Evolutionary conservation across 2,888 invertebrate genomes (phyloP).

Genomic region (Acrobasis consociella): DNA sequence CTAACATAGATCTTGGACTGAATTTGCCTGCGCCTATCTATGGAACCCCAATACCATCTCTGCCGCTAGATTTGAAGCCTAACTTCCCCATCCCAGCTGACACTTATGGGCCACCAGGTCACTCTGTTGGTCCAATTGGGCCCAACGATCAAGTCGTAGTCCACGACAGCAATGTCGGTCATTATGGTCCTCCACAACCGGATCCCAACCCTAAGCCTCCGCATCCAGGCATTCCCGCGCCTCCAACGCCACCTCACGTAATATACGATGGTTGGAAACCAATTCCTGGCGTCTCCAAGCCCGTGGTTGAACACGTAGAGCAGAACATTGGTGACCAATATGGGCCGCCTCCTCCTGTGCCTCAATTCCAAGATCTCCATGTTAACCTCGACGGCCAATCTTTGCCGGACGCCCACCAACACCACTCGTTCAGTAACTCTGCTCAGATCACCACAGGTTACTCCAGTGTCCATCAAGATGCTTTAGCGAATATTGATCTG

Average conservation of each 20-base stretch:
- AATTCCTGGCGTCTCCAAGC: conserved; percentile 85
- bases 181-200: conserved; percentile 84
- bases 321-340: conserved; percentile 56
- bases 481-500: conserved; percentile 65
- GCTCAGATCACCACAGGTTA: conserved; percentile 69
- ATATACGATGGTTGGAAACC: conserved; percentile 94
- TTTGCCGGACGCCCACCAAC: conserved; percentile 41
- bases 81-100: conserved; percentile 72
- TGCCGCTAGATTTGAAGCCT: conserved; percentile 66
- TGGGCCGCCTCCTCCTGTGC: conserved; percentile 61
- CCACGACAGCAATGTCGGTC: conserved; percentile 59
- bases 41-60: conserved; percentile 60
- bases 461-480: conserved; percentile 74
- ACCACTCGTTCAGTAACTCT: conserved; percentile 28
- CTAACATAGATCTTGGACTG: conserved; percentile 54
- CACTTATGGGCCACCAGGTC: conserved; percentile 76
- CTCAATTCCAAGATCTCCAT: conserved; percentile 51
- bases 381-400: conserved; percentile 54
- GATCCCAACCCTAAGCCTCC: conserved; percentile 84
- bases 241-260: conserved; percentile 88
- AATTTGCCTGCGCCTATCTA: conserved; percentile 72
- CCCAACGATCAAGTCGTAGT: conserved; percentile 66
- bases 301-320: conserved; percentile 57
- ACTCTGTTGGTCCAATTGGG: conserved; percentile 60
- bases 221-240: conserved; percentile 87